Conservation (phyloP, 1,140 invertebrate species). For the Papilio dardanus region DNA sequence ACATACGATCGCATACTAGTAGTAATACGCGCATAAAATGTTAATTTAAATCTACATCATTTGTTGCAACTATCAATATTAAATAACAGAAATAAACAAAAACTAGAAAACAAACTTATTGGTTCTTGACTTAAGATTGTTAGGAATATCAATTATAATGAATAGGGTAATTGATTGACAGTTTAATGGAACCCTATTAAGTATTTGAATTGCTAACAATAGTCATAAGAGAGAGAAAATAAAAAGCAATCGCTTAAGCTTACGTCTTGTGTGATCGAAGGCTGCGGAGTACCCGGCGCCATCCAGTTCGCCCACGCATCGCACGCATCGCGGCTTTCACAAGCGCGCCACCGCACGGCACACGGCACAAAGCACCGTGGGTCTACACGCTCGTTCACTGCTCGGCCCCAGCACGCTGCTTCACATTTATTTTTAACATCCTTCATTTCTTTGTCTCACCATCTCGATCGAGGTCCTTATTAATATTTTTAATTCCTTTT, state of each 20-base stretch:
- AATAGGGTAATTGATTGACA: slow-evolving; percentile 4
- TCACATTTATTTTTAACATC: slow-evolving; percentile 41
- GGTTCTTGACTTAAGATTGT: not conserved
- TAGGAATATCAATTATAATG: not conserved
- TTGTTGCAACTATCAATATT: no score
- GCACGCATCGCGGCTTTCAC: slow-evolving; percentile 77
- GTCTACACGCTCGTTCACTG: slow-evolving; percentile 14
- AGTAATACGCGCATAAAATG: not conserved
- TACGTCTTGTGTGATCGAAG: slow-evolving; percentile 46
- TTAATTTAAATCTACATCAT: not conserved
- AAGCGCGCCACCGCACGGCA: slow-evolving; percentile 47
- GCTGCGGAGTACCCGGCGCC: slow-evolving; percentile 59
- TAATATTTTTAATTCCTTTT: slow-evolving; percentile 21
- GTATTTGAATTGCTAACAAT: slow-evolving; percentile 6
- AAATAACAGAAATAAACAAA: no score
- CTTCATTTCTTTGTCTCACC: slow-evolving; percentile 35
- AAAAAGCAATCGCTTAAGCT: slow-evolving; percentile 38
- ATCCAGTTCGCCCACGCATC: slow-evolving; percentile 73
- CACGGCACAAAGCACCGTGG: not conserved
- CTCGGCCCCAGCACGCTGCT: slow-evolving; percentile 9
- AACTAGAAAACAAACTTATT: no score
- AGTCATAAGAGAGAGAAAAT: not conserved
- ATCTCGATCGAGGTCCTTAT: slow-evolving; percentile 2
- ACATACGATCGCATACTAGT: slow-evolving; percentile 15
- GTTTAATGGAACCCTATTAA: not conserved